These are phyloP conservation scores for Dermatemys mawii DNA, from an alignment of 2,113 vertebrate species.

Conservation along the genomic window DNA sequence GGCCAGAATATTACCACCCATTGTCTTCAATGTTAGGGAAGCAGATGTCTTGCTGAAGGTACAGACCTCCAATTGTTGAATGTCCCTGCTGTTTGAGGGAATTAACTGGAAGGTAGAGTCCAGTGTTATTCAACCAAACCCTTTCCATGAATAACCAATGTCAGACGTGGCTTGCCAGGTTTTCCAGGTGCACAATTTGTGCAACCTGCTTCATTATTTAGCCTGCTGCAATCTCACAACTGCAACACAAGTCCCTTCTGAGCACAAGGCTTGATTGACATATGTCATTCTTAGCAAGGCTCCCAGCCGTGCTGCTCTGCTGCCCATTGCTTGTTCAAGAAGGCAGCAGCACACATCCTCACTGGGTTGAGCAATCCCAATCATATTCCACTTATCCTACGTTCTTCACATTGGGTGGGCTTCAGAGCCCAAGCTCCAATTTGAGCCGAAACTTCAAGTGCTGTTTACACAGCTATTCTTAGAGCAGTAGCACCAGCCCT, in stretches of 20 bases:
- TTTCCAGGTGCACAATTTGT: background rate
- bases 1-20: rapidly evolving
- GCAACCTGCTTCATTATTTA: rapidly evolving
- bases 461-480: background rate
- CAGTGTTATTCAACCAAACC: background rate
- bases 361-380: background rate
- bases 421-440: background rate
- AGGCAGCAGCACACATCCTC: background rate
- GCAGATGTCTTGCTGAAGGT: background rate
- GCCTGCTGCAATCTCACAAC: background rate
- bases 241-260: background rate
- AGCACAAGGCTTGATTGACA: background rate
- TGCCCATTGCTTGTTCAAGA: background rate
- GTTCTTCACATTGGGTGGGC: background rate
- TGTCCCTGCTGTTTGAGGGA: rapidly evolving
- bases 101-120: background rate
- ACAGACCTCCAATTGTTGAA: background rate
- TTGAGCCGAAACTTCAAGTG: background rate
- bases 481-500: background rate
- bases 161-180: background rate
- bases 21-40: background rate
- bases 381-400: background rate
- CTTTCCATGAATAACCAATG: background rate
- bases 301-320: background rate
- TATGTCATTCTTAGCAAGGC: rapidly evolving